Percentiles rank a stretch among this genome's conserved stretches.
phyloP scores from a whole-genome alignment of 2,113 vertebrate species.

The Callaeas wilsoni region DNA sequence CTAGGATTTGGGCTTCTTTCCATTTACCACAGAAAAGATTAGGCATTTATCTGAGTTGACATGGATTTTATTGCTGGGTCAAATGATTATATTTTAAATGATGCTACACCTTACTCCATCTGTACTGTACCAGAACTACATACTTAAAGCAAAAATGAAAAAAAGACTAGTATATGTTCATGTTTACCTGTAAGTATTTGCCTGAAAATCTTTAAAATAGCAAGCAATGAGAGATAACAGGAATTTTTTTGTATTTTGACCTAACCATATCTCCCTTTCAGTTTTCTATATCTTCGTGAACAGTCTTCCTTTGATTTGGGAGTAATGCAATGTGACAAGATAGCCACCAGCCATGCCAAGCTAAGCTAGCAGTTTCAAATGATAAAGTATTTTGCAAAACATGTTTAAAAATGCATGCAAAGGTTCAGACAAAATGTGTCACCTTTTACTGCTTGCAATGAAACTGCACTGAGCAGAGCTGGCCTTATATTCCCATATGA shows the following conservation, averaged over 20 bases:
- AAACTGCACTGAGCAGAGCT: neutral
- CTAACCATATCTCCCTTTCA: neutral
- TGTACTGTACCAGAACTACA: neutral
- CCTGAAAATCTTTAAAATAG: neutral
- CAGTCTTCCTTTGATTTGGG: neutral
- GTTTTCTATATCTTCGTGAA: neutral
- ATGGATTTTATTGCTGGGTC: neutral
- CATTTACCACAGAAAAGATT: neutral
- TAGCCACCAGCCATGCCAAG: neutral
- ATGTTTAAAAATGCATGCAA: neutral
- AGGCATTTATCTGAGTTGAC: neutral
- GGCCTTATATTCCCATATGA: neutral
- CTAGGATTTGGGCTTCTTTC: neutral
- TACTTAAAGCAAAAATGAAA: neutral
- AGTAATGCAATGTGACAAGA: constrained; percentile 14
- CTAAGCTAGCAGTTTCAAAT: neutral
- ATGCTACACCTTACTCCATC: neutral
- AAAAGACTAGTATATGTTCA: neutral
- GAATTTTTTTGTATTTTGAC: neutral
- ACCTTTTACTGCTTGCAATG: neutral
- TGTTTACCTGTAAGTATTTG: neutral
- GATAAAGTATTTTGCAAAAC: neutral
- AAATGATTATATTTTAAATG: neutral
- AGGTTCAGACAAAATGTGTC: neutral
- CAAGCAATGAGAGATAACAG: neutral